Percentiles rank a stretch among this genome's conserved stretches.
Conservation (phyloP, 2,888 invertebrate species). For the Zygaena filipendulae region DNA sequence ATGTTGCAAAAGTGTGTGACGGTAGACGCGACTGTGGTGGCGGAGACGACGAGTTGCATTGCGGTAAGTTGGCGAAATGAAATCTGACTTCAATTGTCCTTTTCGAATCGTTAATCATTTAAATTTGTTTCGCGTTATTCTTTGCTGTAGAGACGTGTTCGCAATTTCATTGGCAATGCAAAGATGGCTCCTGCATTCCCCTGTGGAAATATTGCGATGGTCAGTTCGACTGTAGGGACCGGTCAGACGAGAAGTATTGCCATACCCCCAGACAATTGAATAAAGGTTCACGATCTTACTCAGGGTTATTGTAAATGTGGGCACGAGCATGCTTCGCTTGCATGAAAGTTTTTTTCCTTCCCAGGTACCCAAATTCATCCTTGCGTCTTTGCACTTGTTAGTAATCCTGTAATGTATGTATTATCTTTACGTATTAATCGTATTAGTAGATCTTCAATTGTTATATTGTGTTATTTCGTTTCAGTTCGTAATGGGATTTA, state of each 20-base stretch:
- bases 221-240: constrained; percentile 65
- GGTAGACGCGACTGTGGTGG: constrained; percentile 67
- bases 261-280: constrained; percentile 15
- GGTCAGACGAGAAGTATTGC: constrained; percentile 69
- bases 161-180: constrained; percentile 22
- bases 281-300: constrained; percentile 18
- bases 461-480: too few relatives aligned
- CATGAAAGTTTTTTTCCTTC: too few relatives aligned
- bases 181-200: constrained; percentile 40
- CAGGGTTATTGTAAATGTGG: constrained; percentile 3
- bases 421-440: too few relatives aligned
- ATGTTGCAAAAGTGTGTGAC: constrained; percentile 72
- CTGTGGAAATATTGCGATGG: constrained; percentile 41
- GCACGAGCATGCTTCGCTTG: constrained; percentile 9
- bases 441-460: too few relatives aligned
- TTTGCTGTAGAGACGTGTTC: constrained; percentile 22
- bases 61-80: too few relatives aligned
- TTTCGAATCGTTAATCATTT: background rate
- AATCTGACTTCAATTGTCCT: too few relatives aligned
- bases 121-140: constrained; percentile 6
- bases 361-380: too few relatives aligned
- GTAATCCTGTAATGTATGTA: too few relatives aligned
- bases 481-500: too few relatives aligned
- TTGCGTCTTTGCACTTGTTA: too few relatives aligned
- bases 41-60: constrained; percentile 72